Evolutionary conservation across 2,113 vertebrate species (phyloP).

Genomic region (Cathartes aura): DNA sequence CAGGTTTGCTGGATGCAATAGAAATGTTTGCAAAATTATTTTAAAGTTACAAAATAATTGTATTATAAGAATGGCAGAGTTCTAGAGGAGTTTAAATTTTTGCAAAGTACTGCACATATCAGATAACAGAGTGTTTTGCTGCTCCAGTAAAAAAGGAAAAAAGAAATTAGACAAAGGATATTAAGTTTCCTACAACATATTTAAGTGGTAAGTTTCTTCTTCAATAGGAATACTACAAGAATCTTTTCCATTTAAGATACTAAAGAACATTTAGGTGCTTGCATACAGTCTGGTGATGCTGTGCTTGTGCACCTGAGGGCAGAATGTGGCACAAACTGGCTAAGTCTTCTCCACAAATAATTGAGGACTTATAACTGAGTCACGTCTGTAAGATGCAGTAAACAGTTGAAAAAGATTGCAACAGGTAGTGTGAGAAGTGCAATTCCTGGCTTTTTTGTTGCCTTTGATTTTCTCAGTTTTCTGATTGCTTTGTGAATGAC

Average conservation of each 20-base stretch:
- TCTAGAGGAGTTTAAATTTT: not conserved
- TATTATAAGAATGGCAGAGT: not conserved
- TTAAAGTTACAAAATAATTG: not conserved
- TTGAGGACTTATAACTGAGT: not conserved
- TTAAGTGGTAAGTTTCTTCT: not conserved
- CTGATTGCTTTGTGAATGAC: not conserved
- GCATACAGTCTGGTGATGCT: not conserved
- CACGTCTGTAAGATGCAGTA: not conserved
- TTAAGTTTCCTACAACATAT: not conserved
- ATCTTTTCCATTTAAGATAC: not conserved
- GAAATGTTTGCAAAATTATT: not conserved
- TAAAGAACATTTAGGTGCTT: not conserved
- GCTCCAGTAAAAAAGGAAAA: not conserved
- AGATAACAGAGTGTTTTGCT: not conserved
- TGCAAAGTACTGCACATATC: not conserved
- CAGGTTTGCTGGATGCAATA: not conserved
- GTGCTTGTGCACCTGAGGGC: not conserved
- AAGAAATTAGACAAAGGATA: not conserved
- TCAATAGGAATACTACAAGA: not conserved
- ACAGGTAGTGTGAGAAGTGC: not conserved
- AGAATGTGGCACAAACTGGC: not conserved
- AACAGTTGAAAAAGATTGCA: not conserved
- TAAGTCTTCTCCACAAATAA: not conserved
- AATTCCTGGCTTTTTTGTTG: not conserved
- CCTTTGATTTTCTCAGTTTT: slow-evolving; percentile 15